Base-by-base conservation (phyloP, 2,888 invertebrate genomes). In the Caenorhabditis imperialis region DNA sequence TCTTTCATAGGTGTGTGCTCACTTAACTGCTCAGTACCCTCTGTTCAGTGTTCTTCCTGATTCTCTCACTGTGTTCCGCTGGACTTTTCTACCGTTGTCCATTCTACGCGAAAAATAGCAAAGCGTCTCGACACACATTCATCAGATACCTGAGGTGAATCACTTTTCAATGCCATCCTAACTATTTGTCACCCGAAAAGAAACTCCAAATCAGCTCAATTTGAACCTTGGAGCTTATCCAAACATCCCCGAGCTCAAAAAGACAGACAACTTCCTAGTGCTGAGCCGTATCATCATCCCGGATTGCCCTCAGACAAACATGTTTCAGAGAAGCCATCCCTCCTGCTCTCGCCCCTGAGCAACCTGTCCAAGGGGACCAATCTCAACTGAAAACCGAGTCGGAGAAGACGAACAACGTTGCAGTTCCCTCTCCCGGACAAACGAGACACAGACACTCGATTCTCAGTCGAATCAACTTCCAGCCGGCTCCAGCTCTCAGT, bases 41-140 rank as follows among this genome's bases (percentile, higher is more conserved):
- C n/a, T 48, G 65, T 70, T 12, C 58, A 78, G 77, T 77, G 2
- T 79, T 79, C 62, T 79, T 79, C 40, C 40, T 79, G 6, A 55
- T 77, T 3, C 47, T 79, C 1, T 79, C 79, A 10, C 27, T 79
- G 1, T 79, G 79, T 38, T 79, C 79, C 5, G 75, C 75, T n/a
- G 76, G 74, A 2, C 50, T 75, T 8, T 72, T 74, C 40, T 69
- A 65, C 12, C 54, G 62, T 22, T 74, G 74, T 35, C 58, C 50
- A 20, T 57, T 75, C 16, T 75, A 69, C 23, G 38, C 53, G 18
- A 75, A 75, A 14, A 65, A 65, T 18, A 73, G 54, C 45, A 69
- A 60, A 38, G 67, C 54, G 3, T 75, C 78, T n/a, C 23, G 78
- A 22, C 61, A 60, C 40, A 75, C 67, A 0, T 78, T 78, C 40